Evolutionary conservation across 2,888 invertebrate species (phyloP).

Genomic region (Ornithoptera priamus): DNA sequence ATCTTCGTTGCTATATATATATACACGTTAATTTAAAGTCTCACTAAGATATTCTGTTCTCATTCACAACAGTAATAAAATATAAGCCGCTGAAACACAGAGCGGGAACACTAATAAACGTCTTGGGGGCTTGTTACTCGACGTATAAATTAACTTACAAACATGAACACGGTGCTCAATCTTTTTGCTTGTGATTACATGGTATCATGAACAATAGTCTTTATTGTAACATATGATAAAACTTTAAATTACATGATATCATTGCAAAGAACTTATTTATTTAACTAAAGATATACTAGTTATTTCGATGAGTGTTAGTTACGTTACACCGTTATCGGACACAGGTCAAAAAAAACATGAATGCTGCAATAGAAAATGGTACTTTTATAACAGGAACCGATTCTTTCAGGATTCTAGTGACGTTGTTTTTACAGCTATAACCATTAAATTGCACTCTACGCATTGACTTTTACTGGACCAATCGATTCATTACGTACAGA

Average conservation of each 20-base stretch:
- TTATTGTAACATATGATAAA: neutral
- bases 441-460: too few relatives aligned
- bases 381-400: too few relatives aligned
- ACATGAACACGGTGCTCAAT: constrained; percentile 27
- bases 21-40: constrained; percentile 16
- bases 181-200: constrained; percentile 17
- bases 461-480: too few relatives aligned
- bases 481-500: too few relatives aligned
- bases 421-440: too few relatives aligned
- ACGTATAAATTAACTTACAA: constrained; percentile 30
- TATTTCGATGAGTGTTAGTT: too few relatives aligned
- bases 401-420: too few relatives aligned
- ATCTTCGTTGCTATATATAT: neutral
- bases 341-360: too few relatives aligned
- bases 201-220: neutral
- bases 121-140: constrained; percentile 29
- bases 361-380: too few relatives aligned
- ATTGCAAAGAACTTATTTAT: too few relatives aligned
- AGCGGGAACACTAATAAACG: constrained; percentile 29
- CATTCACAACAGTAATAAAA: constrained; percentile 29
- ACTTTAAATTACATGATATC: neutral
- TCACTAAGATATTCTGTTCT: constrained; percentile 26
- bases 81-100: constrained; percentile 29
- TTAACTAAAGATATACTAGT: too few relatives aligned
- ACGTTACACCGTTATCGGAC: too few relatives aligned